A percentile compares a stretch with the other conserved stretches of the same genome.
Conservation (phyloP, 2,113 vertebrate species). For the Agelaius phoeniceus region DNA sequence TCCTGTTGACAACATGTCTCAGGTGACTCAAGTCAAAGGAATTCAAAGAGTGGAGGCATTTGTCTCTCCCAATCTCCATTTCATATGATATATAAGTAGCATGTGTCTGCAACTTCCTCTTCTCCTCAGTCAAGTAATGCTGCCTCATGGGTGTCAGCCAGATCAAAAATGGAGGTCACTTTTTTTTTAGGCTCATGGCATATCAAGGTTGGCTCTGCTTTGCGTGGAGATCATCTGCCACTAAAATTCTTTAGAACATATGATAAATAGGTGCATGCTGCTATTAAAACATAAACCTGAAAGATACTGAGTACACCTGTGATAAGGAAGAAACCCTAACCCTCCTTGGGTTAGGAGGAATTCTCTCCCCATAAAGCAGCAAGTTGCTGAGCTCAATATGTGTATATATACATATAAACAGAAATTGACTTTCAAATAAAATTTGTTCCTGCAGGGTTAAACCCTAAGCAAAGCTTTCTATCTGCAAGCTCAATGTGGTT, state of each 20-base stretch:
- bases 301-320: background rate
- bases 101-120: constrained; percentile 45
- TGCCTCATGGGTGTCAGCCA: constrained; percentile 2
- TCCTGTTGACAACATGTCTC: constrained; percentile 17
- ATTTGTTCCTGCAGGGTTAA: constrained; percentile 32
- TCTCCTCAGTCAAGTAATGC: background rate
- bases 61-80: constrained; percentile 36
- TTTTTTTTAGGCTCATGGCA: background rate
- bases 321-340: background rate
- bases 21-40: constrained; percentile 51
- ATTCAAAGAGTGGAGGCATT: constrained; percentile 40
- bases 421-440: constrained; percentile 23
- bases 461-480: constrained; percentile 6
- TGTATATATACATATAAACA: background rate
- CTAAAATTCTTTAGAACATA: background rate
- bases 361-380: background rate
- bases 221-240: background rate
- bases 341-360: background rate
- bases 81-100: constrained; percentile 34
- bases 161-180: constrained; percentile 22
- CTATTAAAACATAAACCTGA: background rate
- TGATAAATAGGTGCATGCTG: background rate
- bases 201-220: background rate
- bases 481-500: constrained; percentile 25
- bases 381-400: background rate